phyloP scores from a whole-genome alignment of 2,888 invertebrate species.

The Athrips mouffetella region DNA sequence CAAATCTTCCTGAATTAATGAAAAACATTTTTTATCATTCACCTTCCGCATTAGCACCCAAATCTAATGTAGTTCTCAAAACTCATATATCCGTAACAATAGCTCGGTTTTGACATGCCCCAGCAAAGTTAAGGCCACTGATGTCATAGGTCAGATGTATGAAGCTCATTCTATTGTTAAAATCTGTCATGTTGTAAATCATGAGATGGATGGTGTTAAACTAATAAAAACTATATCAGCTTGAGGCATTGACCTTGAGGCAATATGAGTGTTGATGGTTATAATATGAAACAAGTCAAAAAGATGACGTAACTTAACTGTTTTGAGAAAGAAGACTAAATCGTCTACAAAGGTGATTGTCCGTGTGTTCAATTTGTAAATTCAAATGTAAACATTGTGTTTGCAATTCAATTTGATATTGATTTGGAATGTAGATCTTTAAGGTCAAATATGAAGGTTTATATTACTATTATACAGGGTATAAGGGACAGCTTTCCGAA shows the following conservation, averaged over 20 bases:
- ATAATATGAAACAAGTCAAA: slow-evolving; percentile 33
- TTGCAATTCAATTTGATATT: slow-evolving; percentile 5
- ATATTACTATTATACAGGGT: neutral
- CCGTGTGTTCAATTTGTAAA: slow-evolving; percentile 23
- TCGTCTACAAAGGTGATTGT: slow-evolving; percentile 33
- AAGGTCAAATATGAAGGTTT: slow-evolving; percentile 8
- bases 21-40: slow-evolving; percentile 9
- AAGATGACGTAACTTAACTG: slow-evolving; percentile 39
- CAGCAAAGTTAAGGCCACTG: slow-evolving; percentile 46
- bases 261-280: slow-evolving; percentile 34
- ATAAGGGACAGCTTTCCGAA: neutral
- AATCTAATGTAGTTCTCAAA: slow-evolving; percentile 33
- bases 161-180: slow-evolving; percentile 52
- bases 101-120: slow-evolving; percentile 43
- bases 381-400: slow-evolving; percentile 19
- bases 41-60: slow-evolving; percentile 40
- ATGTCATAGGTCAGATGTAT: slow-evolving; percentile 64
- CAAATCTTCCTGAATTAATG: no score
- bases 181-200: slow-evolving; percentile 50
- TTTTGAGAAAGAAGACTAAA: slow-evolving; percentile 1
- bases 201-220: slow-evolving; percentile 44
- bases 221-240: slow-evolving; percentile 38
- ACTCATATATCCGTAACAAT: slow-evolving; percentile 35
- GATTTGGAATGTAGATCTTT: slow-evolving; percentile 12
- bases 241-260: slow-evolving; percentile 48